A percentile compares a stretch with the other conserved stretches of the same genome.
Conservation (phyloP, 1,140 invertebrate genomes). For the Rhyacophila brunnea region DNA sequence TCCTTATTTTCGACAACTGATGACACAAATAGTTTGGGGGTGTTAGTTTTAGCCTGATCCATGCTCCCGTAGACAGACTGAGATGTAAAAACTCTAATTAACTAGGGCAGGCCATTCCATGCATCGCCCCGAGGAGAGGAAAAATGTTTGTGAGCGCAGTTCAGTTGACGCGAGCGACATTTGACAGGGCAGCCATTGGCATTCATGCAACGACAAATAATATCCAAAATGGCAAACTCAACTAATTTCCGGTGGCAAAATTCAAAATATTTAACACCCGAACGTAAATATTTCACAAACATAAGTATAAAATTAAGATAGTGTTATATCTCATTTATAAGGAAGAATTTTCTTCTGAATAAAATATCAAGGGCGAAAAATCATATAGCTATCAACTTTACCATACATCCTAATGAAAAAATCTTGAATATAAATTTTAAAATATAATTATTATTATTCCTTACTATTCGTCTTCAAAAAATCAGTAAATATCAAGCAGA, state of each 20-base stretch:
- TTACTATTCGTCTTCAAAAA: too few relatives aligned
- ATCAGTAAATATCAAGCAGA: too few relatives aligned
- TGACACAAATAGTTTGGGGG: slow-evolving; percentile 56
- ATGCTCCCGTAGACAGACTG: slow-evolving; percentile 47
- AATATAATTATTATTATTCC: too few relatives aligned
- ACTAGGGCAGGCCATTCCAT: slow-evolving; percentile 52
- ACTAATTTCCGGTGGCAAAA: background rate
- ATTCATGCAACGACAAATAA: slow-evolving; percentile 9
- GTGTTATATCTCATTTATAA: too few relatives aligned
- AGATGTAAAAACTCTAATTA: slow-evolving; percentile 48
- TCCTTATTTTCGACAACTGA: slow-evolving; percentile 75
- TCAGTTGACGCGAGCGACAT: slow-evolving; percentile 24
- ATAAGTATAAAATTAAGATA: too few relatives aligned
- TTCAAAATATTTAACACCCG: background rate
- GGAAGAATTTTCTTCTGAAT: too few relatives aligned
- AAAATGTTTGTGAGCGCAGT: slow-evolving; percentile 51
- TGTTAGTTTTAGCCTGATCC: slow-evolving; percentile 58
- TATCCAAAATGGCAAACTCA: slow-evolving; percentile 3
- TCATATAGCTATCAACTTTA: too few relatives aligned
- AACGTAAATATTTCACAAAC: too few relatives aligned
- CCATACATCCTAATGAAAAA: too few relatives aligned
- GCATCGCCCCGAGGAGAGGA: slow-evolving; percentile 58
- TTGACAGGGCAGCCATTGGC: slow-evolving; percentile 28
- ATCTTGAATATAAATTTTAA: too few relatives aligned
- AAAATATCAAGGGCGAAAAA: too few relatives aligned